These are phyloP conservation scores for Sprattus sprattus DNA, from an alignment of 2,113 vertebrate genomes.

Conservation along the genomic window DNA sequence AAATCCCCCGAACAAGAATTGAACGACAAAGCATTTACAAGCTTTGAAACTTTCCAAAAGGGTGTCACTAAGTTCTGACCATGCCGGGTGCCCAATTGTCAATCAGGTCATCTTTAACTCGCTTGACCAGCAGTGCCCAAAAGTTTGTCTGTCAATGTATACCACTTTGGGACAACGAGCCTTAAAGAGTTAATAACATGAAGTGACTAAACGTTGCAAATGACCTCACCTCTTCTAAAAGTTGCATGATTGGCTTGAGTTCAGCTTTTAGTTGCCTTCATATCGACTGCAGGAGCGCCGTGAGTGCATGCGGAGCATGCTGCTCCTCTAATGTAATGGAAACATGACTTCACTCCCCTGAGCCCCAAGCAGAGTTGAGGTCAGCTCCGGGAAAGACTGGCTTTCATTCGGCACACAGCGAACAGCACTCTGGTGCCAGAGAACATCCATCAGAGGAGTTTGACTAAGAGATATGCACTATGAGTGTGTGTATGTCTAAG, in stretches of 20 bases:
- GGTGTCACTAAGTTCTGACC: no score
- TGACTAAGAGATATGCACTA: background rate
- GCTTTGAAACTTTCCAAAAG: no score
- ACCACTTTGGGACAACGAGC: background rate
- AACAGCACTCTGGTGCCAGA: slow-evolving; percentile 34
- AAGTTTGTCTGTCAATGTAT: no score
- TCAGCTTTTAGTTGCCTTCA: background rate
- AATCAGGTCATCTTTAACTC: no score
- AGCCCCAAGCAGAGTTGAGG: slow-evolving; percentile 34
- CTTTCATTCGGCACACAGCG: slow-evolving; percentile 34
- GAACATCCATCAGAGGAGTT: slow-evolving; percentile 13
- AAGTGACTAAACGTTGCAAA: background rate
- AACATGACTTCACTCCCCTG: slow-evolving; percentile 34
- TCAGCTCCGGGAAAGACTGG: slow-evolving; percentile 35
- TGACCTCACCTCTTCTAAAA: background rate
- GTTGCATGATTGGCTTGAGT: background rate
- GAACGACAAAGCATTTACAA: no score
- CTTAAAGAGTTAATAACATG: background rate
- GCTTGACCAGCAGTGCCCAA: no score
- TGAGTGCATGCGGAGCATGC: background rate
- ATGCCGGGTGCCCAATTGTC: no score
- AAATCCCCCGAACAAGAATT: no score
- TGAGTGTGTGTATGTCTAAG: background rate
- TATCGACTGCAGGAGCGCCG: background rate
- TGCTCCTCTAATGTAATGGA: slow-evolving; percentile 15